These are phyloP conservation scores for Neoarius graeffei DNA, from an alignment of 2,113 vertebrate genomes.

Conservation along the genomic window DNA sequence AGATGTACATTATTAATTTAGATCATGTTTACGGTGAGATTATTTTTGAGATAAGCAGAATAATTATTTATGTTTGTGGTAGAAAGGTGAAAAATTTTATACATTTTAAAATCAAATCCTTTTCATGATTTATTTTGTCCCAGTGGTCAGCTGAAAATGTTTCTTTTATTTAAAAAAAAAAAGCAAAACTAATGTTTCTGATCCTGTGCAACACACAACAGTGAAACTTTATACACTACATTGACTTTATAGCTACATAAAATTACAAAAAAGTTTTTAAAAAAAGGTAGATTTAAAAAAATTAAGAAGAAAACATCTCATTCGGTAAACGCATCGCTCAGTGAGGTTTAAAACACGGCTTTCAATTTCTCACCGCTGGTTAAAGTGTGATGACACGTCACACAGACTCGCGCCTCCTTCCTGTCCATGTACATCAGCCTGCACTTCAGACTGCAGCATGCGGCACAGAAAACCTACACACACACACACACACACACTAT, in stretches of 20 bases:
- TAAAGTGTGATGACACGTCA: constrained; percentile 92
- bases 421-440: constrained; percentile 92
- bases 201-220: not conserved
- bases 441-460: constrained; percentile 93
- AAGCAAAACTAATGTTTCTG: not conserved
- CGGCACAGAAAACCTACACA: constrained; percentile 89
- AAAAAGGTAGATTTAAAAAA: not conserved
- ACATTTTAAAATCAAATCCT: not conserved
- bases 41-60: not conserved
- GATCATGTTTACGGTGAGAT: not conserved
- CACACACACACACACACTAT: constrained; percentile 41
- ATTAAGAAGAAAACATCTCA: not conserved
- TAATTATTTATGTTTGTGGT: not conserved
- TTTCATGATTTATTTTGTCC: not conserved
- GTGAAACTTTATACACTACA: not conserved
- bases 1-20: not conserved
- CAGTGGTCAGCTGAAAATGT: not conserved
- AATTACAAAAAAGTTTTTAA: too few species aligned
- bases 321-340: not conserved
- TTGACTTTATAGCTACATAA: not conserved
- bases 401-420: constrained; percentile 94
- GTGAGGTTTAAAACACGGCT: not conserved
- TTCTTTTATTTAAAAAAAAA: not conserved
- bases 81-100: not conserved
- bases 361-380: constrained; percentile 81